Evolutionary conservation across 1,140 invertebrate species (phyloP).

Genomic region (Scaptomyza pallida): DNA sequence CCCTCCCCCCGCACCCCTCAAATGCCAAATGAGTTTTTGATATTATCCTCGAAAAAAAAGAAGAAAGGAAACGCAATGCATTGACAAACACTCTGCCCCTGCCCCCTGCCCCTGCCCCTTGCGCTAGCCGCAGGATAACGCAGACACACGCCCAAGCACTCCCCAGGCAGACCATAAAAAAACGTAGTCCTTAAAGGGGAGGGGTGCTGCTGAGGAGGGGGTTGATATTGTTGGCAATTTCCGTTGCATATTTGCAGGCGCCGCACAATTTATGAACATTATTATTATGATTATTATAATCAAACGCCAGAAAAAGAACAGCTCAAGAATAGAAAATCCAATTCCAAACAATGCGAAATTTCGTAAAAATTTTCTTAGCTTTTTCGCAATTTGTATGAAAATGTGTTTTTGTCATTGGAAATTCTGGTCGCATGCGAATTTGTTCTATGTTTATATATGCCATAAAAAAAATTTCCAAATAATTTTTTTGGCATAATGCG

Average conservation of each 20-base stretch:
- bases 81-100: conserved; percentile 62
- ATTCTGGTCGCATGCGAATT: conserved; percentile 71
- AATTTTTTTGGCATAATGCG: conserved; percentile 63
- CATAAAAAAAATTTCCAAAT: conserved; percentile 60
- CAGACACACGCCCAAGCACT: conserved; percentile 49
- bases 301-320: conserved; percentile 27
- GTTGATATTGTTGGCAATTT: conserved; percentile 65
- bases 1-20: conserved; percentile 27
- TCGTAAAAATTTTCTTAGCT: not conserved
- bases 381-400: conserved; percentile 75
- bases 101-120: not conserved
- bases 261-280: conserved; percentile 72
- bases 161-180: conserved; percentile 58
- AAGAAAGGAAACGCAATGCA: conserved; percentile 66
- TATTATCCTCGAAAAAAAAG: conserved; percentile 77
- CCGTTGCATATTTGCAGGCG: conserved; percentile 79
- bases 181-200: not conserved
- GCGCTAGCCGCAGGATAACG: conserved; percentile 28
- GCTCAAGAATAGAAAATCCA: not conserved
- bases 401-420: conserved; percentile 73
- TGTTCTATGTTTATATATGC: conserved; percentile 78
- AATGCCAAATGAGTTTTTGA: conserved; percentile 77
- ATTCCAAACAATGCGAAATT: conserved; percentile 69
- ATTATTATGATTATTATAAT: conserved; percentile 48
- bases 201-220: not conserved